phyloP scores from a whole-genome alignment of 2,797 vertebrate species.

The Hippoglossus hippoglossus region DNA sequence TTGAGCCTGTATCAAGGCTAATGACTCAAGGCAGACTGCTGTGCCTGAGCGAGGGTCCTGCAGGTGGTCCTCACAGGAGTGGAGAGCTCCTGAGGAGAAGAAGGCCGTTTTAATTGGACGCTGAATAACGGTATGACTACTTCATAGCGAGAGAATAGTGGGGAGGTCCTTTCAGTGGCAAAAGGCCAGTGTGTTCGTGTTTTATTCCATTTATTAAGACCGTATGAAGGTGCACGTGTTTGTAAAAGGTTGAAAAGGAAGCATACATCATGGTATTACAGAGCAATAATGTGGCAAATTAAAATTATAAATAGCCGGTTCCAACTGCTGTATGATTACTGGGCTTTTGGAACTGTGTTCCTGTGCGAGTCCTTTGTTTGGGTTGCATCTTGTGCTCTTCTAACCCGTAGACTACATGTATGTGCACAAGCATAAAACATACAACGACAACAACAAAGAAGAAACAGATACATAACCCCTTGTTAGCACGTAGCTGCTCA shows the following conservation, averaged over 20 bases:
- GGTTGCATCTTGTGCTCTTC: not conserved
- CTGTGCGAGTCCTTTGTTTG: no score
- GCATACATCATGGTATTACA: no score
- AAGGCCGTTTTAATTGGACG: slow-evolving; percentile 79
- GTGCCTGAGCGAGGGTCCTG: slow-evolving; percentile 50
- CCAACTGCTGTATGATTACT: not conserved
- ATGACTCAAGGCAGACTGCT: slow-evolving; percentile 67
- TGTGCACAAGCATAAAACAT: no score
- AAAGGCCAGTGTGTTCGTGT: slow-evolving; percentile 63
- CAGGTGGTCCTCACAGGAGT: slow-evolving; percentile 72
- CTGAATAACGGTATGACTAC: slow-evolving; percentile 73
- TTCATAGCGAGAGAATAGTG: slow-evolving; percentile 55
- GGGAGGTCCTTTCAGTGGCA: slow-evolving; percentile 51
- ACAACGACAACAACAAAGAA: no score
- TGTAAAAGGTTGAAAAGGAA: no score
- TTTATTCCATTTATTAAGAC: slow-evolving; percentile 46
- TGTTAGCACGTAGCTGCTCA: no score
- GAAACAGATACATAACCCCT: no score
- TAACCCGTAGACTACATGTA: no score
- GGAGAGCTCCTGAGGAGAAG: slow-evolving; percentile 61
- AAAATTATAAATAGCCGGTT: no score
- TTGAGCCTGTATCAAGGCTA: slow-evolving; percentile 61
- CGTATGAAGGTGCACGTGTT: slow-evolving; percentile 33
- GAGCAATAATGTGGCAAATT: no score
- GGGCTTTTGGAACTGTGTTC: no score